These are phyloP conservation scores for Porites rus DNA, from an alignment of 92 coral and sea anemone species.

Conservation along the genomic window DNA sequence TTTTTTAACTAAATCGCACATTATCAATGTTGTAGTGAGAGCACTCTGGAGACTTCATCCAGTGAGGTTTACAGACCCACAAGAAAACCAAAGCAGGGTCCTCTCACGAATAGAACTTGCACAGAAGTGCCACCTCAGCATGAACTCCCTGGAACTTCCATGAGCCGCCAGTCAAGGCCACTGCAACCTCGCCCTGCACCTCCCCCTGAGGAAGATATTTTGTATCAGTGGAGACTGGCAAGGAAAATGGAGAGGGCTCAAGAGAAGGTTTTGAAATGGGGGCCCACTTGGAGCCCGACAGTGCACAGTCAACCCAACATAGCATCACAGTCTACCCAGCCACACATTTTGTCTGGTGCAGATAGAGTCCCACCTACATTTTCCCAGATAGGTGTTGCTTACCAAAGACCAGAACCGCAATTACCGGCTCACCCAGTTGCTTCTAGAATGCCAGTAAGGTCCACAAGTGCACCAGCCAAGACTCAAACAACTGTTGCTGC, in stretches of 20 bases:
- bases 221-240: conserved; percentile 98
- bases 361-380: neutral
- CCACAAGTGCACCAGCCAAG: neutral
- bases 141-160: conserved; percentile 3
- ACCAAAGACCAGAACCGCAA: conserved; percentile 2
- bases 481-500: conserved; percentile 19
- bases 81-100: conserved; percentile 23
- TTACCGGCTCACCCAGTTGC: neutral
- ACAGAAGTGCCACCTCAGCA: conserved; percentile 15
- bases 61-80: conserved; percentile 25
- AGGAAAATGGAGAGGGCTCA: conserved; percentile 95
- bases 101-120: neutral
- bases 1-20: neutral
- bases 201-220: conserved; percentile 95
- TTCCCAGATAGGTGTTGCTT: neutral
- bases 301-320: neutral
- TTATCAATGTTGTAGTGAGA: conserved; percentile 41
- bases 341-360: neutral
- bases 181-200: conserved; percentile 51
- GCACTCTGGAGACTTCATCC: conserved; percentile 63
- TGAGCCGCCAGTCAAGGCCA: conserved; percentile 4
- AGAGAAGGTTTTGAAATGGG: conserved; percentile 58
- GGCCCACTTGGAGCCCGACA: neutral
- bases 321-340: conserved; percentile 4
- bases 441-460: neutral